Evolutionary conservation across 2,797 vertebrate species (phyloP).

Genomic region (Argya squamiceps): DNA sequence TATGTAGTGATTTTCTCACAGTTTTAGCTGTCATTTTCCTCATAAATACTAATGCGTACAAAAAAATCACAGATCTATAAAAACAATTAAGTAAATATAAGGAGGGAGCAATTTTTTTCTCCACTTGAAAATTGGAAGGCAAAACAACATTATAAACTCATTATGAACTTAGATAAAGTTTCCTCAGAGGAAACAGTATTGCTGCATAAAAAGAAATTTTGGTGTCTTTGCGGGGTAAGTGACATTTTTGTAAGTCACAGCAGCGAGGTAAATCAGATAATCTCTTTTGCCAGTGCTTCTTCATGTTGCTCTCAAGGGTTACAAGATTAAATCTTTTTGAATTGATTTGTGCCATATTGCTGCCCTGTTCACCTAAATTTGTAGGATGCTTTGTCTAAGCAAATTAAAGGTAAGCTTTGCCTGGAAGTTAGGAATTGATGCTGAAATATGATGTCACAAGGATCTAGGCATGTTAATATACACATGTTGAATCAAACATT

Average conservation of each 20-base stretch:
- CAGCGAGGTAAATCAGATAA: neutral
- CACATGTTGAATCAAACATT: neutral
- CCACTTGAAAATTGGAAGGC: neutral
- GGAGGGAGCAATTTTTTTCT: neutral
- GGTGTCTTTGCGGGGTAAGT: neutral
- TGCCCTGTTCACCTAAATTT: neutral
- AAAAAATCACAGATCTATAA: neutral
- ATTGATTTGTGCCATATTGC: neutral
- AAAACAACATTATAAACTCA: neutral
- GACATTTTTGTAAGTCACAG: neutral
- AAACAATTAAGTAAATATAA: rapidly evolving
- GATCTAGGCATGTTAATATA: neutral
- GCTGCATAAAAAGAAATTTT: neutral
- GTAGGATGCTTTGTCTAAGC: neutral
- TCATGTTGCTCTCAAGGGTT: neutral
- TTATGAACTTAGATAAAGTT: neutral
- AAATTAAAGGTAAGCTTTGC: neutral
- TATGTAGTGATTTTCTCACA: neutral
- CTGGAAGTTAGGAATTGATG: neutral
- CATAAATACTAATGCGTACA: neutral
- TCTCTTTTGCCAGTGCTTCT: neutral
- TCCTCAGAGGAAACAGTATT: neutral
- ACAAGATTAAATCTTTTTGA: neutral
- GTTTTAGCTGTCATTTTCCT: neutral
- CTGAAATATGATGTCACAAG: neutral